Conservation (phyloP, 2,797 vertebrate genomes). For the Gymnodraco acuticeps region DNA sequence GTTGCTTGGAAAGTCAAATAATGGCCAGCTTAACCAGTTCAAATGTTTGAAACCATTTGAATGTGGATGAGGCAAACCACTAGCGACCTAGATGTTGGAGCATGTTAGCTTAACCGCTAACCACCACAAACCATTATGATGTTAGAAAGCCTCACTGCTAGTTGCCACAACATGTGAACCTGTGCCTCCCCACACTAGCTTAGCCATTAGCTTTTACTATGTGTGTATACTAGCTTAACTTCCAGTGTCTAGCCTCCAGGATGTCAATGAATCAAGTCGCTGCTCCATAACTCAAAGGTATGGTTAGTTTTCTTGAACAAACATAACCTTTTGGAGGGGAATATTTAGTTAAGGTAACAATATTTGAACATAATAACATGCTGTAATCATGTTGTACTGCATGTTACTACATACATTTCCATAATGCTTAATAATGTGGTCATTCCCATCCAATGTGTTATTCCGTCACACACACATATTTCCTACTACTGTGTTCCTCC, state of each 20-base stretch:
- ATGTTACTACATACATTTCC: not conserved
- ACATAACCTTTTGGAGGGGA: no score
- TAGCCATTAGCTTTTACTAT: no score
- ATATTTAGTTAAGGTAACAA: not conserved
- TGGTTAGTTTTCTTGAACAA: not conserved
- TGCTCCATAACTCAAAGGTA: not conserved
- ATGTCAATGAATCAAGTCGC: not conserved
- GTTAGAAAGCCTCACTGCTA: not conserved
- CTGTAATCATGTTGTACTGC: not conserved
- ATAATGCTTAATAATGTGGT: not conserved
- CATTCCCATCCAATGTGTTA: not conserved
- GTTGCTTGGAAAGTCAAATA: constrained; percentile 13
- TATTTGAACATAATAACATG: not conserved
- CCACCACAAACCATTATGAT: not conserved
- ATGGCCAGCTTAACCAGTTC: constrained; percentile 12
- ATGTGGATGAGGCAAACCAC: not conserved
- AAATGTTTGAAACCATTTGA: constrained; percentile 17
- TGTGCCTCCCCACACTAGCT: no score
- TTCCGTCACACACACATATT: not conserved
- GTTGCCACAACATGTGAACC: not conserved
- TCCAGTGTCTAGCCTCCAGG: not conserved
- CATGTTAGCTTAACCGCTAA: constrained; percentile 13
- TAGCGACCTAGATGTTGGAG: not conserved
- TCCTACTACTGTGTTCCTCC: no score
- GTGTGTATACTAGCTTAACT: no score